Evolutionary conservation across 2,797 vertebrate genomes (phyloP).

Genomic region (Dryobates pubescens): DNA sequence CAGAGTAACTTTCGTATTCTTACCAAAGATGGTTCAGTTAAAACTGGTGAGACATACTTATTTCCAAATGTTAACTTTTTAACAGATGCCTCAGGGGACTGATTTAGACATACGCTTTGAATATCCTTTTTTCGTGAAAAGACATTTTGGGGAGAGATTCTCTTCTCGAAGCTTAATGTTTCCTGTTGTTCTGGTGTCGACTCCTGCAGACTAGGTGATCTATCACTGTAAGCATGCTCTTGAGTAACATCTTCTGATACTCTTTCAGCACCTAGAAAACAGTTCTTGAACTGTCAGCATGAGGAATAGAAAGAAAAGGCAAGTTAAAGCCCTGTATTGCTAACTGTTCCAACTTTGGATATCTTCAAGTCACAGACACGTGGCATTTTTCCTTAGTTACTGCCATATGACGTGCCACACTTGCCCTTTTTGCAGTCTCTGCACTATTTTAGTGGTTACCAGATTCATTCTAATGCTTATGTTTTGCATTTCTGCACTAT

Average conservation of each 20-base stretch:
- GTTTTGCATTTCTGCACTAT: neutral
- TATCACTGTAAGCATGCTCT: constrained; percentile 57
- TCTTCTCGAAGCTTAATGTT: constrained; percentile 28
- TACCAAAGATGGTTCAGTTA: constrained; percentile 71
- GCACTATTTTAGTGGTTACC: neutral
- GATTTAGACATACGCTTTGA: neutral
- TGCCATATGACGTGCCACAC: neutral
- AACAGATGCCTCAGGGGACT: neutral
- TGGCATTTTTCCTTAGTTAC: neutral
- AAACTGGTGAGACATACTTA: constrained; percentile 58
- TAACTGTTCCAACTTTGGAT: neutral
- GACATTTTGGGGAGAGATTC: constrained; percentile 43
- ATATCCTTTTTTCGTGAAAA: constrained; percentile 12
- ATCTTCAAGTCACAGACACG: neutral
- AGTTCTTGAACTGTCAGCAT: neutral
- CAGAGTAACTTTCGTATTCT: neutral
- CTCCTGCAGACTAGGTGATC: constrained; percentile 66
- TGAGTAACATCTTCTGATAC: constrained; percentile 48
- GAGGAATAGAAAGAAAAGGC: neutral
- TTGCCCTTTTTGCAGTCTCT: neutral
- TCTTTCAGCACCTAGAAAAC: constrained; percentile 81
- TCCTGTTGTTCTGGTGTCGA: constrained; percentile 44
- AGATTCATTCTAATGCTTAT: neutral
- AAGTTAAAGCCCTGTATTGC: neutral
- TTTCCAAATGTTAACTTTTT: neutral